Base-by-base conservation (phyloP, 2,113 vertebrate species). In the Pachyramphus minor region DNA sequence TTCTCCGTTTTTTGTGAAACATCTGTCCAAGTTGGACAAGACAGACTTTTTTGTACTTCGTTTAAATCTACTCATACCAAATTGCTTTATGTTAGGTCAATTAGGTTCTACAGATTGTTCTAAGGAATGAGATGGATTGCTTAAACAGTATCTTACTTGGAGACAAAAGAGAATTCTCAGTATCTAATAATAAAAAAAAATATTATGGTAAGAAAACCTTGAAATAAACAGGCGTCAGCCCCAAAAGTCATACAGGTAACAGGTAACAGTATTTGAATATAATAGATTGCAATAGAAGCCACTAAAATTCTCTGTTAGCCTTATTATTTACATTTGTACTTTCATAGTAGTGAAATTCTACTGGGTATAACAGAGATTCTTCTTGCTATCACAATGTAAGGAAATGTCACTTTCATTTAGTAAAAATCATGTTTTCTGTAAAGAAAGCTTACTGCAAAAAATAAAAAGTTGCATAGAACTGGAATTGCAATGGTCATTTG, bases 211-310 rank as follows among this genome's bases (percentile, higher is more conserved):
- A 83, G 79, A 52, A 27, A 24, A 28, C 16, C 18, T 72, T 59
- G 39, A 84, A 52, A 72, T 49, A 76, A 78, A 41, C 8, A 50
- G 25, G 5, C 5, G 25, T 50, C 24, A 66, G 11, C 41, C 5
- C 4, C 37, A 39, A 44, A 72, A 30, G 58, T 72, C 2, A 3
- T 28, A 41, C 1, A 56, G 1, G 5, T 31, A 60, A 41, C 1
- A 64, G 0, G 7, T 31, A 60, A 20, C 4, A 50, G 24, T 4
- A 5, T 52, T 84, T 68, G 44, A 49, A 79, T 47, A 49, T 12
- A 64, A 28, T 19, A 77, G 33, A 12, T 42, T 47, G 21, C 4
- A 73, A 69, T 1, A 49, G 4, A 28, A 35, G 6, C 1, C 12
- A 67, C 12, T 56, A 55, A 55, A 35, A 39, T 47, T 52, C 8